These are phyloP conservation scores for Macrosoma leucophasiata DNA, from an alignment of 2,888 invertebrate species.

Conservation along the genomic window DNA sequence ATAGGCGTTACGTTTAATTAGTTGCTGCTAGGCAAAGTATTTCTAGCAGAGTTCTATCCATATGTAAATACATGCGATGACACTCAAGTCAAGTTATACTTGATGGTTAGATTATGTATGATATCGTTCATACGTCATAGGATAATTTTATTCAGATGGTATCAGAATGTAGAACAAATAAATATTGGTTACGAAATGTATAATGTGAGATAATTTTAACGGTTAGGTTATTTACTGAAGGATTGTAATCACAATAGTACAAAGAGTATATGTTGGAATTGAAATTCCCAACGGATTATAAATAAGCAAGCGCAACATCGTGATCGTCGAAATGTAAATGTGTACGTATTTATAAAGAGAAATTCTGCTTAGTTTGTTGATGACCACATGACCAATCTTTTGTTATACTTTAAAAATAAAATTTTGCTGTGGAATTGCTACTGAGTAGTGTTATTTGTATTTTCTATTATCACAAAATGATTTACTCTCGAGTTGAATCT, in stretches of 20 bases:
- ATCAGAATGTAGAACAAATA: conserved; percentile 59
- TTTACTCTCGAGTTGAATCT: conserved; percentile 1
- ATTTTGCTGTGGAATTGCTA: conserved; percentile 54
- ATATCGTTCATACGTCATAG: conserved; percentile 48
- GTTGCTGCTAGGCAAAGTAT: conserved; percentile 7
- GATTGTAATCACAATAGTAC: conserved; percentile 62
- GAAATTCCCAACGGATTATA: conserved; percentile 34
- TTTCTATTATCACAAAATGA: conserved; percentile 9
- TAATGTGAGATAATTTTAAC: conserved; percentile 49
- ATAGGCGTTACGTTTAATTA: conserved; percentile 3
- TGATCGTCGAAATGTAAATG: conserved; percentile 41
- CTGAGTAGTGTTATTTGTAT: conserved; percentile 35
- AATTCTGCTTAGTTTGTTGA: conserved; percentile 35
- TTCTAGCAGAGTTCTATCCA: conserved; percentile 11
- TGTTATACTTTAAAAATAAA: conserved; percentile 22
- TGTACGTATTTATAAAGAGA: conserved; percentile 46
- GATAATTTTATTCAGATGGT: conserved; percentile 48
- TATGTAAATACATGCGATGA: conserved; percentile 11
- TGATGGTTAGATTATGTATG: conserved; percentile 43
- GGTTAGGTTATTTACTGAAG: conserved; percentile 53
- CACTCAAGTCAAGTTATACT: conserved; percentile 1
- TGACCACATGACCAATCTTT: conserved; percentile 47
- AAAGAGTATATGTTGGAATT: conserved; percentile 55
- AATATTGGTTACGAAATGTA: conserved; percentile 48
- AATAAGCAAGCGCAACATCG: conserved; percentile 37